Conservation (phyloP, 2,888 invertebrate genomes). For the Diaphora mendica region DNA sequence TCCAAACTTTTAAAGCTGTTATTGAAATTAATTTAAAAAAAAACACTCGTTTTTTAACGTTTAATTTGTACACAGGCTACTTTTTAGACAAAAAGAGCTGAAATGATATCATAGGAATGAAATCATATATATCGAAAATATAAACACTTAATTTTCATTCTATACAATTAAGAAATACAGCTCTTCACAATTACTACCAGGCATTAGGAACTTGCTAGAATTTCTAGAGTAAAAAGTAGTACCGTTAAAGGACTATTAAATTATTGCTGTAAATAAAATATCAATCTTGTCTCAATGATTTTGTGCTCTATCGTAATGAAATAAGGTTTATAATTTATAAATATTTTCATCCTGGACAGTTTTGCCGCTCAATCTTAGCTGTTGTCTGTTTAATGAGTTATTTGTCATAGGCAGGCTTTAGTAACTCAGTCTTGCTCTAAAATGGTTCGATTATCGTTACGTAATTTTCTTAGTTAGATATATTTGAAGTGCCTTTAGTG, state of each 20-base stretch:
- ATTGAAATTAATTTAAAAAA: not conserved
- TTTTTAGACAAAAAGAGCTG: not conserved
- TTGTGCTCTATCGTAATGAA: not conserved
- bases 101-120: not conserved
- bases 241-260: too few species aligned
- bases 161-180: not conserved
- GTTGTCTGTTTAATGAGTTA: not conserved
- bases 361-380: not conserved
- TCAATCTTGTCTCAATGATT: not conserved
- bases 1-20: not conserved
- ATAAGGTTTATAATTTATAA: not conserved
- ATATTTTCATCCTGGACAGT: not conserved
- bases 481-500: conserved; percentile 38
- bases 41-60: not conserved
- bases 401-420: not conserved
- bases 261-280: not conserved
- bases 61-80: not conserved
- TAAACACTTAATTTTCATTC: not conserved
- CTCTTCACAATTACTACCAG: not conserved
- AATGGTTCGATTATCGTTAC: conserved; percentile 17
- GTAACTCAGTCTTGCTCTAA: not conserved
- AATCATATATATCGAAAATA: not conserved
- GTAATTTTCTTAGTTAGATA: conserved; percentile 33
- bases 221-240: too few species aligned
- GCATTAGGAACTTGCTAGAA: too few species aligned